Evolutionary conservation across 2,113 vertebrate species (phyloP).

Genomic region (Callithrix jacchus): DNA sequence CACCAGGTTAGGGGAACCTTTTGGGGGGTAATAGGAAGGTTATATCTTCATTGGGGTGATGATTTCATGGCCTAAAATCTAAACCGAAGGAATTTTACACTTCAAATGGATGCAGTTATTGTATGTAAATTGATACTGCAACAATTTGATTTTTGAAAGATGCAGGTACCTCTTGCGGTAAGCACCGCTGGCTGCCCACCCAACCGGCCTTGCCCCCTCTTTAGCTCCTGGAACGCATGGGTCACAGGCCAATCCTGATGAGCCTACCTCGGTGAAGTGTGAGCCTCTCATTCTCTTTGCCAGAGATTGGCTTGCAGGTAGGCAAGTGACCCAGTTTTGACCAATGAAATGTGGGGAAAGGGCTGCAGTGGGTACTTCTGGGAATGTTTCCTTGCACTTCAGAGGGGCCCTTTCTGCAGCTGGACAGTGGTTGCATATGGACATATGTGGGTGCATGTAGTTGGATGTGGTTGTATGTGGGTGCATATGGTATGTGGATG

Average conservation of each 20-base stretch:
- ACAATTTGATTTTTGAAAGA: not conserved
- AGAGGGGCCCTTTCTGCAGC: not conserved
- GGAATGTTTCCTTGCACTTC: not conserved
- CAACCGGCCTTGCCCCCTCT: accelerated
- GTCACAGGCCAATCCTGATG: not conserved
- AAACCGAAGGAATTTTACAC: not conserved
- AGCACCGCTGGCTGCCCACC: not conserved
- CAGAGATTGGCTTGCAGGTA: slow-evolving; percentile 10
- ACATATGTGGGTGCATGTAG: not conserved
- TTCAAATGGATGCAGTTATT: not conserved
- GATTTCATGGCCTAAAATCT: not conserved
- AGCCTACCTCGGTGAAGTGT: not conserved
- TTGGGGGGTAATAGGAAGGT: not conserved
- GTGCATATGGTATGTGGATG: not conserved
- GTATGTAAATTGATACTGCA: not conserved
- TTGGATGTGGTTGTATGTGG: no score
- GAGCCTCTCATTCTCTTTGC: not conserved
- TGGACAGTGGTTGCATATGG: not conserved
- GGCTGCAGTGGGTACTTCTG: not conserved
- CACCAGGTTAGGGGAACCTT: not conserved
- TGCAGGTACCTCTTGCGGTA: not conserved
- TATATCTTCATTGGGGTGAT: not conserved
- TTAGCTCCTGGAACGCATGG: not conserved
- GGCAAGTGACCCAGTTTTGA: not conserved
- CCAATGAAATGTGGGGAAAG: not conserved